phyloP scores from a whole-genome alignment of 2,888 invertebrate species.

The Eilema sororculum region DNA sequence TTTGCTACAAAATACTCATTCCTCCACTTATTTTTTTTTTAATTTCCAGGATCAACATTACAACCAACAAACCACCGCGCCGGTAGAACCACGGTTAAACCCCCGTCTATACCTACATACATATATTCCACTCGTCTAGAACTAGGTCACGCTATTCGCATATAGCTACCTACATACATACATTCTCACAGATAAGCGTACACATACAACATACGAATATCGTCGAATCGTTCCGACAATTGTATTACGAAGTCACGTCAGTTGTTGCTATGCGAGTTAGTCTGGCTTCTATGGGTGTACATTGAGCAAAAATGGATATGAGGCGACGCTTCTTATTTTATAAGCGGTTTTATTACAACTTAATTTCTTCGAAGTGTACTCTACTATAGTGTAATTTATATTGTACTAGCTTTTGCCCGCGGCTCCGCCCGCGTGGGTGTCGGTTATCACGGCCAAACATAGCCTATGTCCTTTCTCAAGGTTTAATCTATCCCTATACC shows the following conservation, averaged over 20 bases:
- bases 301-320: slow-evolving; percentile 15
- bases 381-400: too few relatives aligned
- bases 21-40: too few relatives aligned
- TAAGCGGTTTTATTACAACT: not conserved
- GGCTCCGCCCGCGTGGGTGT: too few relatives aligned
- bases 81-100: not conserved
- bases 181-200: not conserved
- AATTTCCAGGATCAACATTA: too few relatives aligned
- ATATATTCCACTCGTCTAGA: not conserved
- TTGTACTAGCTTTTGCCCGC: too few relatives aligned
- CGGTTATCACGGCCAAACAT: too few relatives aligned
- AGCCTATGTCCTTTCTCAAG: too few relatives aligned
- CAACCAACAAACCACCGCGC: not conserved
- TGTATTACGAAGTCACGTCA: slow-evolving; percentile 34
- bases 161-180: not conserved
- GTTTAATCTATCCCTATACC: too few relatives aligned
- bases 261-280: slow-evolving; percentile 46
- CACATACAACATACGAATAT: slow-evolving; percentile 25
- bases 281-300: slow-evolving; percentile 3
- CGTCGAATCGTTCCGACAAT: slow-evolving; percentile 35
- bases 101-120: not conserved
- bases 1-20: too few relatives aligned
- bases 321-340: slow-evolving; percentile 8
- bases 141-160: slow-evolving; percentile 5
- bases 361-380: too few relatives aligned